Conservation (phyloP, 2,888 invertebrate species). For the Rhingia campestris region DNA sequence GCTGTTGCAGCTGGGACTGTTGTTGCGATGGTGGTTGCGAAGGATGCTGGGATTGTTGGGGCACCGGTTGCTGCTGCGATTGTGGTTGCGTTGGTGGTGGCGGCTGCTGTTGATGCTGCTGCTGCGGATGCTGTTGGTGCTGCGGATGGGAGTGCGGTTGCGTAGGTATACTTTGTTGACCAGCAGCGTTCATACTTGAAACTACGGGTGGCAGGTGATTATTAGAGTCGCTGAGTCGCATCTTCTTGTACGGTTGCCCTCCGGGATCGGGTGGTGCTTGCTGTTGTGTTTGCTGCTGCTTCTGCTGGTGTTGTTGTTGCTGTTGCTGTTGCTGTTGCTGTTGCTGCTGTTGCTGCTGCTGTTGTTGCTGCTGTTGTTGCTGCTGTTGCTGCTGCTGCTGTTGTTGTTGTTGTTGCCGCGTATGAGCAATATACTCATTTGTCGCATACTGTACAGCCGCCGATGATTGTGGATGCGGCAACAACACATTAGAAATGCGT, state of each 20-base stretch:
- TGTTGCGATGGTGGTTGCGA: conserved; percentile 64
- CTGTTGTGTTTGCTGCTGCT: conserved; percentile 76
- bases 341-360: conserved; percentile 75
- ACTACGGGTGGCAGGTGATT: conserved; percentile 80
- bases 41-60: conserved; percentile 45
- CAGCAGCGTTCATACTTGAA: conserved; percentile 86
- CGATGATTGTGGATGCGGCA: conserved; percentile 76
- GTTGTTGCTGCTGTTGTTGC: conserved; percentile 58
- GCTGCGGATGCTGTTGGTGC: conserved; percentile 61
- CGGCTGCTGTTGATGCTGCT: conserved; percentile 61
- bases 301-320: background rate
- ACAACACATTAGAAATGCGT: conserved; percentile 77
- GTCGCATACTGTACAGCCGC: conserved; percentile 81
- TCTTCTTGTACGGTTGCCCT: conserved; percentile 82
- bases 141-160: conserved; percentile 63
- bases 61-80: conserved; percentile 34
- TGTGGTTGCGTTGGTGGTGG: conserved; percentile 81
- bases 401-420: conserved; percentile 79
- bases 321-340: conserved; percentile 74
- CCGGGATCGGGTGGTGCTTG: conserved; percentile 82
- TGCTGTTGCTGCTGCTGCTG: conserved; percentile 79
- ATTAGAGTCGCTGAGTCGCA: conserved; percentile 80
- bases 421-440: conserved; percentile 81
- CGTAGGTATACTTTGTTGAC: conserved; percentile 65
- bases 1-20: conserved; percentile 73